Base-by-base conservation (phyloP, 2,113 vertebrate species). In the Lepus americanus region DNA sequence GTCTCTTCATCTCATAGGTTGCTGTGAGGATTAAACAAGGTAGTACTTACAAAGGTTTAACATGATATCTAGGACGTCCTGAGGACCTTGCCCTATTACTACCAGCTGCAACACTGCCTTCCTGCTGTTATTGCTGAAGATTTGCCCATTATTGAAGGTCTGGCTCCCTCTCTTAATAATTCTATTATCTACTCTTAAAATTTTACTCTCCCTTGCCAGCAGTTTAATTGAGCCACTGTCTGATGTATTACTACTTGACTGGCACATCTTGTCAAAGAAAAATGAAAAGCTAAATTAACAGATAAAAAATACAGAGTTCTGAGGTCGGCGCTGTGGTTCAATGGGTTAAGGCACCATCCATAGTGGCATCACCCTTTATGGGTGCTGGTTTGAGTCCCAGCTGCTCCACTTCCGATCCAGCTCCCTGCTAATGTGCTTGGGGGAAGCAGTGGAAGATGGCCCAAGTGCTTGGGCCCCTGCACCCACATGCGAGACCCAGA, bases 201-300 rank as follows among this genome's bases (percentile, higher is more conserved):
- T 67, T 39, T 70, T 79, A 3, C 63, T 82, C 44, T 66, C 53
- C 25, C 82, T 61, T 36, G 44, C 55, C 31, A 69, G 66, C 33
- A 31, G 72, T 31, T 70, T 91, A 66, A 91, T 25, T n/a, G 61
- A 83, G 49, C 73, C 17, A 89, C 55, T 25, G 5, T 29, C 44
- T 64, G 17, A 69, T 17, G 25, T 63, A 5, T 59, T 64, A 78
- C 63, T 9, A 3, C 49, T 49, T 78, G 33, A 87, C 44, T 84
- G 25, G 39, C 39, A 22, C 39, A 74, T 22, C 13, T 20, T 88
- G 67, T 33, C 23, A 74, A 87, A 88, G 67, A 69, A 94, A 86
- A 94, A 94, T 90, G 64, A 96, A 90, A 85, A 16, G 33, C 3
- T 19, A 67, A 94, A 36, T 92, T 77, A 63, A 94, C 51, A 91